Evolutionary conservation across 1,140 invertebrate species (phyloP), one percentile per base, ranked within the genome.

Genomic region (Chrysopa pallens): DNA sequence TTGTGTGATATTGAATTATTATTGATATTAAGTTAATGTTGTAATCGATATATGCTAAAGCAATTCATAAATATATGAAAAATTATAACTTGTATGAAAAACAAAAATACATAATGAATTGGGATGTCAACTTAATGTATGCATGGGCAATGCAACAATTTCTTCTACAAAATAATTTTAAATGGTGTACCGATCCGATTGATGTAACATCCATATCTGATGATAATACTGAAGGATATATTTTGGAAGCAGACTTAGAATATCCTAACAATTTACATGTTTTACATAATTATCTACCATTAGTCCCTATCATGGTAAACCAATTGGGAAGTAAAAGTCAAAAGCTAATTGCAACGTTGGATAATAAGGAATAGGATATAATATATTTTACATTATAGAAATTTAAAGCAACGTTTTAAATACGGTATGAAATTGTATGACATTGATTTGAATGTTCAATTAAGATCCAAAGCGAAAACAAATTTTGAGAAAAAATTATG

Each of bases 401-500:
- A 51, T 43, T 36, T 57, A 14, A 43, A 51, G 44, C 48, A 52
- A 42, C 44, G 38, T 13, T 11, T 55, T 13, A 8, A 43, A 28
- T 8, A 46, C 40, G 53, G 57, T 38, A 28, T 62, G 36, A 48
- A 52, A 47, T 40, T 62, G 14, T 11, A 39, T 17, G 61, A 60
- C 42, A 60, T 62, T 17, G 48, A 57, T 14, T 40, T 53, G 11
- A 62, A 59, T 47, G 56, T 50, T n/a, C 36, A 51, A 36, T 36
- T 49, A 27, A 39, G 56, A 49, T 29, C 50, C 41, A n/a, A 41
- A 42, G 49, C 57, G 14, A 52, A 47, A 39, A 52, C 49, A 46
- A 39, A 51, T 14, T 62, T 60, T 51, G 52, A 59, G 42, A 58
- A 54, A 46, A 50, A 61, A 33, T 53, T 60, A 39, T 57, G 44